Conservation (phyloP, 2,888 invertebrate genomes). For the Conomelus anceps region DNA sequence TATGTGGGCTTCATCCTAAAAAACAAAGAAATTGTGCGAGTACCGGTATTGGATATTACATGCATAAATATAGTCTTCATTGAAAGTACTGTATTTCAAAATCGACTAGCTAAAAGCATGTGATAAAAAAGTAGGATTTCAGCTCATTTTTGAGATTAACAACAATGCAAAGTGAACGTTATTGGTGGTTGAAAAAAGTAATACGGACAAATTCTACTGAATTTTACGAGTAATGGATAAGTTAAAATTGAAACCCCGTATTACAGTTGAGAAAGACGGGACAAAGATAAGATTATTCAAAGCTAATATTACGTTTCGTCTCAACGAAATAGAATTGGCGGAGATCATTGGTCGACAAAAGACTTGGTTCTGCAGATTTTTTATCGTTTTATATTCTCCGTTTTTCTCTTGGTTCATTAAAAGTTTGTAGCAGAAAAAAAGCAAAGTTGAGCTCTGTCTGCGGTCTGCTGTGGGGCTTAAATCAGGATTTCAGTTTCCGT, state of each 20-base stretch:
- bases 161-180: not conserved
- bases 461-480: not conserved
- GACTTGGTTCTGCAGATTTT: not conserved
- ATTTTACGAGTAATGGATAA: not conserved
- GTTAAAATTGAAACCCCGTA: not conserved
- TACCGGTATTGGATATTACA: no score
- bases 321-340: not conserved
- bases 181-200: not conserved
- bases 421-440: not conserved
- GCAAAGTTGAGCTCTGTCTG: not conserved
- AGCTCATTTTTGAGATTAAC: no score
- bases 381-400: not conserved
- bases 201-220: not conserved
- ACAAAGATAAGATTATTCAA: not conserved
- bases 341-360: not conserved
- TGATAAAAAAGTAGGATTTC: no score
- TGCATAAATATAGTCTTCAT: no score
- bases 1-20: no score
- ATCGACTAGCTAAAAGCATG: no score
- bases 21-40: no score
- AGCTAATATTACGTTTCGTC: not conserved
- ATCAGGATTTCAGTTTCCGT: not conserved
- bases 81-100: no score
- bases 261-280: not conserved
- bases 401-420: not conserved